Percentiles rank a stretch among this genome's conserved stretches.
phyloP scores from a whole-genome alignment of 2,797 vertebrate species.

The Adrianichthys oophorus region DNA sequence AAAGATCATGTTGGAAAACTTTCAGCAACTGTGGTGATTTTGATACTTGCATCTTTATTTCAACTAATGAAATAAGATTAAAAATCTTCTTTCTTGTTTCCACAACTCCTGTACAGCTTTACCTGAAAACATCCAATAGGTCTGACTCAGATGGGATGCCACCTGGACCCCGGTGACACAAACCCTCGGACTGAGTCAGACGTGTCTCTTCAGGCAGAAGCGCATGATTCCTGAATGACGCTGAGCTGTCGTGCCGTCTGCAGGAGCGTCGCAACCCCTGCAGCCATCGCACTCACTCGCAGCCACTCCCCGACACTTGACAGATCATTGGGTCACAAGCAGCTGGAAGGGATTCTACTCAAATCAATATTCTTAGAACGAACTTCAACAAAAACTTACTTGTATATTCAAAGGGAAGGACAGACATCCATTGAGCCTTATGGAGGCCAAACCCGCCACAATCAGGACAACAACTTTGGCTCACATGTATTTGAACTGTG shows the following conservation, averaged over 20 bases:
- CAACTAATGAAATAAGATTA: no score
- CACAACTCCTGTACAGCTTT: slow-evolving; percentile 14
- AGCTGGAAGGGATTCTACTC: no score
- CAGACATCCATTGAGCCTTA: no score
- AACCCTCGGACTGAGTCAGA: slow-evolving; percentile 9
- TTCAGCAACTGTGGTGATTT: not conserved
- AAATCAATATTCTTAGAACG: not conserved
- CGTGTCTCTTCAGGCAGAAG: slow-evolving; percentile 11
- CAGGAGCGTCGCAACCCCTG: slow-evolving; percentile 11
- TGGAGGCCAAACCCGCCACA: no score
- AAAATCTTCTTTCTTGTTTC: slow-evolving; percentile 2
- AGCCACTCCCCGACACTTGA: slow-evolving; percentile 13
- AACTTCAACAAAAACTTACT: not conserved
- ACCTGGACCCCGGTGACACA: slow-evolving; percentile 56
- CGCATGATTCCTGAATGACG: slow-evolving; percentile 39
- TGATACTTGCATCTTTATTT: no score
- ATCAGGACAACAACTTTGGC: no score
- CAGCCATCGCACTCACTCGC: not conserved
- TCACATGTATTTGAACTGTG: no score
- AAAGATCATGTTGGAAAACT: not conserved
- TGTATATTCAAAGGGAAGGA: no score
- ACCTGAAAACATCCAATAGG: slow-evolving; percentile 27
- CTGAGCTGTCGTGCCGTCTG: slow-evolving; percentile 13
- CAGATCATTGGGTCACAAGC: slow-evolving; percentile 18
- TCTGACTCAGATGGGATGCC: slow-evolving; percentile 47